phyloP scores from a whole-genome alignment of 2,113 vertebrate species.

The Columba janthina region DNA sequence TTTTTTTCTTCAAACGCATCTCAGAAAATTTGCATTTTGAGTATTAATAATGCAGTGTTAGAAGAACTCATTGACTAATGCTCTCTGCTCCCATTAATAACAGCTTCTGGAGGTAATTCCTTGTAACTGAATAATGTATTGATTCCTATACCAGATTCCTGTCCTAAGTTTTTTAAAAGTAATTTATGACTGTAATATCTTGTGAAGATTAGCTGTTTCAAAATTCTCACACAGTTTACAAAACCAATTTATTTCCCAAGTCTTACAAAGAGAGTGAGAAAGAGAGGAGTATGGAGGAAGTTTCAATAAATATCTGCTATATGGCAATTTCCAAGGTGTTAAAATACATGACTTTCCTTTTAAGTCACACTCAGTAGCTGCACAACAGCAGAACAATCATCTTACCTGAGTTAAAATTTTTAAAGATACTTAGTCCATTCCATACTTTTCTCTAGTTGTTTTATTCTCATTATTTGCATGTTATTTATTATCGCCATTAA shows the following conservation, averaged over 20 bases:
- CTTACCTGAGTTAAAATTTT: not conserved
- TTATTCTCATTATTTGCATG: not conserved
- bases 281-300: not conserved
- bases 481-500: not conserved
- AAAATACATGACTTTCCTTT: not conserved
- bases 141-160: not conserved
- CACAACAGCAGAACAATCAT: not conserved
- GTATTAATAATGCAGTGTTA: not conserved
- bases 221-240: slow-evolving; percentile 5
- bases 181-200: slow-evolving; percentile 32
- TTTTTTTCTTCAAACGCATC: not conserved
- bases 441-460: not conserved
- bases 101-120: not conserved
- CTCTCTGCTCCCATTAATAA: not conserved
- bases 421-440: not conserved
- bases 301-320: not conserved
- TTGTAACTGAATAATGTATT: not conserved
- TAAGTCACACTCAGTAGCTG: not conserved
- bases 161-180: not conserved
- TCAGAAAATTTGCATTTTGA: not conserved
- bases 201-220: slow-evolving; percentile 15
- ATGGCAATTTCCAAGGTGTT: not conserved
- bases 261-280: not conserved
- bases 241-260: not conserved
- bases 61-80: not conserved